These are phyloP conservation scores for Rhadina sibilatrix DNA, from an alignment of 2,113 vertebrate species.

Conservation along the genomic window DNA sequence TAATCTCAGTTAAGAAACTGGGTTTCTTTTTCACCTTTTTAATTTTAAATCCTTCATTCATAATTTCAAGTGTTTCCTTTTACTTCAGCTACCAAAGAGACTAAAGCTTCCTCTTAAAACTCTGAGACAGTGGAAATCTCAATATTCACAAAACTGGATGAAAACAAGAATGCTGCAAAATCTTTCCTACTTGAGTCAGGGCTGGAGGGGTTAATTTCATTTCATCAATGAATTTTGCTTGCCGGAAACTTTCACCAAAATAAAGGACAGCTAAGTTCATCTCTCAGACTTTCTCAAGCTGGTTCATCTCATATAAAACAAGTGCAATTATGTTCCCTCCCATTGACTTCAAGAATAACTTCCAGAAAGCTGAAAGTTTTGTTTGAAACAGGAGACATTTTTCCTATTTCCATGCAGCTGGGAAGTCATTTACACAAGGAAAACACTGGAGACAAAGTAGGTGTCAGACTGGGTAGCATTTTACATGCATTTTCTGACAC, in stretches of 20 bases:
- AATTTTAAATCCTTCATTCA: not conserved
- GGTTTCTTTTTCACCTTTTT: not conserved
- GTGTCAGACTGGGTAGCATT: conserved; percentile 55
- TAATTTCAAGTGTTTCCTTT: not conserved
- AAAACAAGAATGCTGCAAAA: not conserved
- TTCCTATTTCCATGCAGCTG: conserved; percentile 4
- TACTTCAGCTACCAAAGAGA: not conserved
- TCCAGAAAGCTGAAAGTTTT: not conserved
- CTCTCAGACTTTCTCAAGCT: not conserved
- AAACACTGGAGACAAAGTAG: conserved; percentile 56
- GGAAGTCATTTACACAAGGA: conserved; percentile 13
- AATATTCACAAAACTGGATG: not conserved
- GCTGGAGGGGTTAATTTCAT: not conserved
- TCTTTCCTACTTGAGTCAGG: rapidly evolving
- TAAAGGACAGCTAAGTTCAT: not conserved
- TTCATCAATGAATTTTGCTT: not conserved
- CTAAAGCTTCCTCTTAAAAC: not conserved
- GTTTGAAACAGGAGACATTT: not conserved
- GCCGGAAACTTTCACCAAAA: not conserved
- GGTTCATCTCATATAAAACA: not conserved
- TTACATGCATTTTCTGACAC: conserved; percentile 52
- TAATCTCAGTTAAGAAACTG: not conserved
- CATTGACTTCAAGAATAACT: not conserved
- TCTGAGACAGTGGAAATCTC: not conserved
- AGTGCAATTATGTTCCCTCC: not conserved